phyloP scores from a whole-genome alignment of 2,888 invertebrate genomes.

The Hermaeophaga mercurialis region DNA sequence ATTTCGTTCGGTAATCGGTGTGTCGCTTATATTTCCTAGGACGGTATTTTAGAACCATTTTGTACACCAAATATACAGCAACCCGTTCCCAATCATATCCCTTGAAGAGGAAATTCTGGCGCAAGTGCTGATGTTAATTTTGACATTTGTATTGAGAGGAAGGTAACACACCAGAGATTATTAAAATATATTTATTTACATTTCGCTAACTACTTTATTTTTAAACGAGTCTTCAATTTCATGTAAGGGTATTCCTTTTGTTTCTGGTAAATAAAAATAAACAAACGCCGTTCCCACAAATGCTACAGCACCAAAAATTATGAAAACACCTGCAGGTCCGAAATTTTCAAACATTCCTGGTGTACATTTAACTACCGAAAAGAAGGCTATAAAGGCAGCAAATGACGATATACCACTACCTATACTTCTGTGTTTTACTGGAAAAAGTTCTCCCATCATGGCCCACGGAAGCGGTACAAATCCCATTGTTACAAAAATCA shows the following conservation, averaged over 20 bases:
- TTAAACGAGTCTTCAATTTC: slow-evolving; percentile 69
- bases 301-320: slow-evolving; percentile 65
- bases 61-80: no score
- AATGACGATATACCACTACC: slow-evolving; percentile 71
- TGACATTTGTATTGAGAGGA: no score
- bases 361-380: slow-evolving; percentile 70
- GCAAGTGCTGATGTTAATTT: no score
- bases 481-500: slow-evolving; percentile 64
- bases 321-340: slow-evolving; percentile 68
- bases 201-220: background rate
- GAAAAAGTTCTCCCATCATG: slow-evolving; percentile 77
- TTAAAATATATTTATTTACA: no score
- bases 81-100: no score
- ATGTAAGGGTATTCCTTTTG: slow-evolving; percentile 69
- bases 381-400: slow-evolving; percentile 68
- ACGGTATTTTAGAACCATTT: no score
- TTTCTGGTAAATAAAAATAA: slow-evolving; percentile 69
- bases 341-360: slow-evolving; percentile 64
- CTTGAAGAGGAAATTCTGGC: no score
- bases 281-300: slow-evolving; percentile 64
- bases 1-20: no score
- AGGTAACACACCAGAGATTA: no score
- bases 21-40: no score
- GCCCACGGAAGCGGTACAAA: slow-evolving; percentile 67
- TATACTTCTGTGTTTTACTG: slow-evolving; percentile 59